Percentiles rank a stretch among this genome's conserved stretches.
Evolutionary conservation across 1,140 invertebrate species (phyloP).

Genomic region (Cydia splendana): DNA sequence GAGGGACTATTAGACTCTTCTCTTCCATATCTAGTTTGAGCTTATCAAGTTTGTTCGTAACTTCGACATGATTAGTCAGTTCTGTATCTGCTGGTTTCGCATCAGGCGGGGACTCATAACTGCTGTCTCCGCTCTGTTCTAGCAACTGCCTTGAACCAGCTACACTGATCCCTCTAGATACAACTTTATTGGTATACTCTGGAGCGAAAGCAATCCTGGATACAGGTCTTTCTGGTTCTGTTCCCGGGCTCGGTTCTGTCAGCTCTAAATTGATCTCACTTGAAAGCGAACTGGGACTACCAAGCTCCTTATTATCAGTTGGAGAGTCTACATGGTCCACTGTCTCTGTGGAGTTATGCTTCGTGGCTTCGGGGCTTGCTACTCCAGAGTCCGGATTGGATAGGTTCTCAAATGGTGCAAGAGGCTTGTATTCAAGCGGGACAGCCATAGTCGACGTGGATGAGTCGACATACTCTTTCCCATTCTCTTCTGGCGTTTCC

Average conservation of each 20-base stretch:
- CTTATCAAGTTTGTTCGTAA: conserved; percentile 57
- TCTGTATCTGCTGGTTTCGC: conserved; percentile 52
- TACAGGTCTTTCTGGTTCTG: conserved; percentile 75
- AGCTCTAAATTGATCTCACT: conserved; percentile 80
- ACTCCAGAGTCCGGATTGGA: conserved; percentile 80
- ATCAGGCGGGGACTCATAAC: conserved; percentile 53
- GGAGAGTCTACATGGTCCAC: conserved; percentile 76
- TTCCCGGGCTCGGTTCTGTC: conserved; percentile 61
- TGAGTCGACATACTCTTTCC: conserved; percentile 57
- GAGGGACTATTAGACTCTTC: conserved; percentile 39
- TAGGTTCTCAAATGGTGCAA: conserved; percentile 65
- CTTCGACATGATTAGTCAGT: conserved; percentile 51
- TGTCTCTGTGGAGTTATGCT: conserved; percentile 77
- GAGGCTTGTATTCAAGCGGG: conserved; percentile 69
- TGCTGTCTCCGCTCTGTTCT: conserved; percentile 64
- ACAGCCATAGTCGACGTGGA: conserved; percentile 57
- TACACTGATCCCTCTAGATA: conserved; percentile 64
- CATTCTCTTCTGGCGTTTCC: conserved; percentile 80
- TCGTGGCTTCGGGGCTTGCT: conserved; percentile 79
- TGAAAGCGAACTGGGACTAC: conserved; percentile 77
- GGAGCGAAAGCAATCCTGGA: conserved; percentile 77
- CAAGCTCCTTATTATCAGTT: conserved; percentile 69
- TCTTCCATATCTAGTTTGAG: conserved; percentile 61
- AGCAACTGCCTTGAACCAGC: conserved; percentile 61
- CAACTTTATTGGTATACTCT: conserved; percentile 68